Base-by-base conservation (phyloP, 2,113 vertebrate species). In the Spheniscus mendiculus region DNA sequence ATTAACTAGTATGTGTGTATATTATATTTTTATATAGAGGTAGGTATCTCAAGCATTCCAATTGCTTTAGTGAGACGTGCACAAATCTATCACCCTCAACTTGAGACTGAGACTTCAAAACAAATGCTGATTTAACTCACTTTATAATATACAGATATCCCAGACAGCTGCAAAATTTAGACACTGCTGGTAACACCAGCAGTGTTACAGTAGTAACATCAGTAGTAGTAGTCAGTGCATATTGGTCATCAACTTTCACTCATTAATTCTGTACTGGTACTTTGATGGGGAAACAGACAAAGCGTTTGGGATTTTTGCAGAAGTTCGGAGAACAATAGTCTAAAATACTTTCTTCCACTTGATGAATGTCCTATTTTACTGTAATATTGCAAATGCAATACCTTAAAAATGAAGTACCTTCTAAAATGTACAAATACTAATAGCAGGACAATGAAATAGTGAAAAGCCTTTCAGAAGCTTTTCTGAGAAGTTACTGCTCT, bases 131-230 rank as follows among this genome's bases (percentile, higher is more conserved):
- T 87, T 96, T 89, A 56, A 74, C 27, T 69, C 73, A 5, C 17
- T 73, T 81, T 81, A 34, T n/a, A 58, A 58, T 16, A 62, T 8
- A 78, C 4, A 42, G 34, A 49, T 27, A 83, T 16, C 13, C 4
- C 3, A 87, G 59, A 67, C 7, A 76, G 22, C 0, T 53, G 21
- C 26, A 74, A 76, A 81, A 70, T 49, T 65, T 42, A 89, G 63
- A n/a, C 42, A 50, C 40, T 0, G 0, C 5, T 66, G 11, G 27
- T 66, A 87, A 80, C 12, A 65, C 10, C 14, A 74, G n/a, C n/a
- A n/a, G n/a, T n/a, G n/a, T n/a, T n/a, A n/a, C n/a, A n/a, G n/a
- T n/a, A n/a, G 27, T 66, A 87, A 80, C 12, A 65, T 9, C 14
- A 74, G 17, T 47, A 89, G 9, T n/a, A 73, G 45, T 2, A 83